A percentile compares a stretch with the other conserved stretches of the same genome.
phyloP scores from a whole-genome alignment of 2,888 invertebrate species.

The Chaetogeoica ovagalla region DNA sequence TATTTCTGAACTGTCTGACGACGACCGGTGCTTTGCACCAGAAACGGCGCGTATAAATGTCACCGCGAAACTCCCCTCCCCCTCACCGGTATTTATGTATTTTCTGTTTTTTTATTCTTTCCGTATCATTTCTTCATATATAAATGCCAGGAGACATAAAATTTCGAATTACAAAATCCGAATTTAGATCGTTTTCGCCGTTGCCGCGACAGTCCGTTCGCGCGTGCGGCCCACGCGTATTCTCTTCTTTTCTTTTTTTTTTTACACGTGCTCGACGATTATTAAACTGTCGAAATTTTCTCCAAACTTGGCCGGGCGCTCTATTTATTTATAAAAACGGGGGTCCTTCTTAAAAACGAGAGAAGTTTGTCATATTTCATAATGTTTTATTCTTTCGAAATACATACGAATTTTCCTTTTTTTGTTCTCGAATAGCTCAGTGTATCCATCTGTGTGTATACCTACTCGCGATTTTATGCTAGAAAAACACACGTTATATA shows the following conservation, averaged over 20 bases:
- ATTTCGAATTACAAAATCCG: neutral
- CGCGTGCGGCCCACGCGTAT: too few relatives aligned
- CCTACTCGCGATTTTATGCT: neutral
- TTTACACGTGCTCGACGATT: too few relatives aligned
- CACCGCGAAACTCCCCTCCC: slow-evolving; percentile 33
- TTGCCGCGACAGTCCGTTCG: neutral
- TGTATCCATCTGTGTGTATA: neutral
- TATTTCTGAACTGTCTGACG: slow-evolving; percentile 46
- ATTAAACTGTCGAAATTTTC: too few relatives aligned
- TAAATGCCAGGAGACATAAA: slow-evolving; percentile 3
- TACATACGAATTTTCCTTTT: too few relatives aligned
- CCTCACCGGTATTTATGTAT: slow-evolving; percentile 6
- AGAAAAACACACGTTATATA: slow-evolving; percentile 17
- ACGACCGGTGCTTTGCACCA: slow-evolving; percentile 1
- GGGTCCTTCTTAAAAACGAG: too few relatives aligned
- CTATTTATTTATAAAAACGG: neutral
- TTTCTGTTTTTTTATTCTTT: neutral
- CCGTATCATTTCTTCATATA: neutral
- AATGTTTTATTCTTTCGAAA: too few relatives aligned
- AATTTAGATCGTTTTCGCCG: slow-evolving; percentile 11
- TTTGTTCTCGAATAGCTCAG: neutral
- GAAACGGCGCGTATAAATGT: slow-evolving; percentile 20
- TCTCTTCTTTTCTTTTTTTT: too few relatives aligned
- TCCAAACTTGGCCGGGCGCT: too few relatives aligned
- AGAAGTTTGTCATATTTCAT: too few relatives aligned